Evolutionary conservation across 2,888 invertebrate genomes (phyloP), one percentile per base, ranked within the genome.

Genomic region (Orchestes rusci): DNA sequence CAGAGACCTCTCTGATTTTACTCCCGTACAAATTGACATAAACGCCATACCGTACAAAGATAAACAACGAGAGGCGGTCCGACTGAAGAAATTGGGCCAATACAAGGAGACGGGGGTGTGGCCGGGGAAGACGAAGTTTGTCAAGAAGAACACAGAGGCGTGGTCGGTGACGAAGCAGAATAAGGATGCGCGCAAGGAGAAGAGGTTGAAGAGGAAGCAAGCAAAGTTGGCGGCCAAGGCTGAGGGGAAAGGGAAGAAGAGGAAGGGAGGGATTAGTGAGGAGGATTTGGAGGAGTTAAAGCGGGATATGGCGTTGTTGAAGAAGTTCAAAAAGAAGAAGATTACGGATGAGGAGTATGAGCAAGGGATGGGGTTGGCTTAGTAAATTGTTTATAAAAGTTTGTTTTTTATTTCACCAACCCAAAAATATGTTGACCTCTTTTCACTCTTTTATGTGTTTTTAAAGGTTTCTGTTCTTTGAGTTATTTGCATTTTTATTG

Each of bases 261-360:
- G 65, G 50, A 70, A 67, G 60, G 64, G 33, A 53, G 70, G 74
- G 54, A 74, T 82, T 27, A 79, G 76, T 2, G 76, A 83, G 56
- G 82, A 84, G 52, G 89, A 91, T 58, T 61, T 88, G 17, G 77
- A 78, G 19, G 88, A 90, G 59, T 60, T 91, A 35, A 82, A 82
- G 4, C 81, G 77, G 41, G 93, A 95, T 62, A 79, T 89, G 36
- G 78, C 84, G 4, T 70, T 93, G 16, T 77, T 92, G 48, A 94
- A 92, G 64, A 90, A 87, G 59, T 70, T 90, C 1, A 93, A 91
- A 64, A 86, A 80, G 59, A 82, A 86, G 56, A 92, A 92, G 65
- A 82, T 83, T 18, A 73, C 73, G 0, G 71, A 79, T 39, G 79
- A 80, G 52, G 78, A 83, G 56, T 82, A 76, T 56, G 76, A 83